These are phyloP conservation scores for Metacarcinus magister DNA, from an alignment of 2,888 invertebrate species.

Conservation along the genomic window DNA sequence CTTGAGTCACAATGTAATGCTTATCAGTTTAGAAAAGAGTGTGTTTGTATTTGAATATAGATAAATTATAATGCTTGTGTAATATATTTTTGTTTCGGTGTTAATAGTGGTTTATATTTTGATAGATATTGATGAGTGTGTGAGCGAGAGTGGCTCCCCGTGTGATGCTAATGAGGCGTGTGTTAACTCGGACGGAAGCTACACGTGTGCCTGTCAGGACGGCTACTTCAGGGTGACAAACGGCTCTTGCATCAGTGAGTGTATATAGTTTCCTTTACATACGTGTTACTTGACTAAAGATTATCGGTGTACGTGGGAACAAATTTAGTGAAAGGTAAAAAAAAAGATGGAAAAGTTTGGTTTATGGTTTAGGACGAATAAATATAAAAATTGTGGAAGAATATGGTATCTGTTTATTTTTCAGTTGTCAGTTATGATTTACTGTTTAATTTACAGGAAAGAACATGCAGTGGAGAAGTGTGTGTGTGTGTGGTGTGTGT, in stretches of 20 bases:
- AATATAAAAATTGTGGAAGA: too few species aligned
- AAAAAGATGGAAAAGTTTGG: too few species aligned
- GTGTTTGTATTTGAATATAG: background rate
- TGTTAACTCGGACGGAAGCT: constrained; percentile 55
- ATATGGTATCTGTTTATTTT: too few species aligned
- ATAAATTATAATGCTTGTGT: too few species aligned
- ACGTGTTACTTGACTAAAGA: background rate
- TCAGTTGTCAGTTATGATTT: too few species aligned
- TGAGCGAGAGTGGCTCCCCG: background rate
- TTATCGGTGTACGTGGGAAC: background rate
- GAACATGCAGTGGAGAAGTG: background rate
- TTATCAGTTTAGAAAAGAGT: background rate
- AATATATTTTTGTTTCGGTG: background rate
- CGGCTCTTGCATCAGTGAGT: constrained; percentile 59
- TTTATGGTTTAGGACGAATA: too few species aligned
- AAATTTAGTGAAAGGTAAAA: too few species aligned
- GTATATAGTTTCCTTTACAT: background rate
- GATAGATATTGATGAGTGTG: constrained; percentile 56
- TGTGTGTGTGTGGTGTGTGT: constrained; percentile 16
- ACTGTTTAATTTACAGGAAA: background rate
- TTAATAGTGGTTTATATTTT: background rate
- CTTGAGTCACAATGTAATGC: background rate
- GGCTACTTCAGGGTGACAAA: constrained; percentile 6
- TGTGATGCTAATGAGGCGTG: constrained; percentile 13
- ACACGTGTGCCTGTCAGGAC: constrained; percentile 44